Evolutionary conservation across 2,888 invertebrate genomes (phyloP).

Genomic region (Epiperipatus broadwayi): DNA sequence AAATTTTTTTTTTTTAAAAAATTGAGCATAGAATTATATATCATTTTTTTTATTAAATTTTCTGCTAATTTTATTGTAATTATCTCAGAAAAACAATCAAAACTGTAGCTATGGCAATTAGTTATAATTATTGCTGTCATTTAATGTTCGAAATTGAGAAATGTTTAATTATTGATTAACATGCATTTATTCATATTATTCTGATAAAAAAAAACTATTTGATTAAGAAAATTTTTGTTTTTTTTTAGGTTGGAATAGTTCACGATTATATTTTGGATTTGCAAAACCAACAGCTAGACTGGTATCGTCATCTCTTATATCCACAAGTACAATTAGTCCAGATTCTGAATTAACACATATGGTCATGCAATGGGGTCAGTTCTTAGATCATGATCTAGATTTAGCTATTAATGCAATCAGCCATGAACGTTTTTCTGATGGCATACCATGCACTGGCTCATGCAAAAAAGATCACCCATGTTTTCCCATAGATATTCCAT

Average conservation of each 20-base stretch:
- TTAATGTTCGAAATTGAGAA: no score
- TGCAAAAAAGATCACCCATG: conserved; percentile 88
- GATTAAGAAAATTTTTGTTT: no score
- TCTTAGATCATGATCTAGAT: conserved; percentile 89
- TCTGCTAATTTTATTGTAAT: no score
- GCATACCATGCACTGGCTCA: conserved; percentile 66
- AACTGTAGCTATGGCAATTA: no score
- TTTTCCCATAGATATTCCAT: conserved; percentile 87
- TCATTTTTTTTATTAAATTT: no score
- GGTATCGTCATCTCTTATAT: conserved; percentile 64
- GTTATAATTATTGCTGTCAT: no score
- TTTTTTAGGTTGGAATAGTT: conserved; percentile 56
- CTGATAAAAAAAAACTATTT: no score
- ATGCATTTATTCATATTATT: no score
- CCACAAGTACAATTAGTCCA: conserved; percentile 56
- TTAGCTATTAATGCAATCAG: conserved; percentile 83
- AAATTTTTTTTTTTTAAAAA: no score
- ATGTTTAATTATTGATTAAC: no score
- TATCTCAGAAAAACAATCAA: no score
- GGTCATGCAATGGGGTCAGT: conserved; percentile 99
- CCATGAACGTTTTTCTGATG: conserved; percentile 82
- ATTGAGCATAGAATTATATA: no score
- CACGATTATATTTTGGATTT: conserved; percentile 57
- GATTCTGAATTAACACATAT: conserved; percentile 74
- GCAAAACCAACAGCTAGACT: conserved; percentile 65